Evolutionary conservation across 2,888 invertebrate species (phyloP).

Genomic region (Nomada fucata): DNA sequence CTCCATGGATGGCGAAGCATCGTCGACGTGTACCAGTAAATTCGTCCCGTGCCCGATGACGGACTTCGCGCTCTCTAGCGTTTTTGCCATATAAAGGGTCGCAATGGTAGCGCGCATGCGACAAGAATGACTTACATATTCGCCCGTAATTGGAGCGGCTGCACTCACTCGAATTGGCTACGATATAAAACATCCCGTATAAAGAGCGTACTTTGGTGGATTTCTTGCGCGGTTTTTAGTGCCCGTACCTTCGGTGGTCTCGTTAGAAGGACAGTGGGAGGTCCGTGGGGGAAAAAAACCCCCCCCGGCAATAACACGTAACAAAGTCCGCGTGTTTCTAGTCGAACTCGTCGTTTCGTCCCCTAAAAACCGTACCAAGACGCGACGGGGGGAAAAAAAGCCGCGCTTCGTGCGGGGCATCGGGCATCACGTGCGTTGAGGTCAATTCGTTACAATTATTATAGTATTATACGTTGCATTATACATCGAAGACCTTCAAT

Average conservation of each 20-base stretch:
- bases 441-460: constrained; percentile 23
- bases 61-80: constrained; percentile 52
- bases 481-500: constrained; percentile 18
- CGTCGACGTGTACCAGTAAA: constrained; percentile 53
- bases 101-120: constrained; percentile 46
- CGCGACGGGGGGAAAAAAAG: background rate
- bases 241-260: constrained; percentile 69
- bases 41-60: constrained; percentile 44
- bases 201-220: constrained; percentile 71
- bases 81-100: constrained; percentile 61
- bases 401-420: background rate
- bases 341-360: constrained; percentile 44
- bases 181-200: constrained; percentile 71
- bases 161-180: constrained; percentile 62
- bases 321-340: constrained; percentile 49
- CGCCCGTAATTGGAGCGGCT: constrained; percentile 71
- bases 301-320: constrained; percentile 48
- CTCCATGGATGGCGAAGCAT: constrained; percentile 45
- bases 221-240: constrained; percentile 70
- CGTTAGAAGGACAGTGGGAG: constrained; percentile 73
- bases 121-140: constrained; percentile 59
- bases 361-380: constrained; percentile 22
- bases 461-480: constrained; percentile 28
- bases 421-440: constrained; percentile 16
- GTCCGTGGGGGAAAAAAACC: constrained; percentile 62